A percentile compares a stretch with the other conserved stretches of the same genome.
These are phyloP conservation scores for Clanis bilineata DNA, from an alignment of 2,888 invertebrate species.

Conservation along the genomic window DNA sequence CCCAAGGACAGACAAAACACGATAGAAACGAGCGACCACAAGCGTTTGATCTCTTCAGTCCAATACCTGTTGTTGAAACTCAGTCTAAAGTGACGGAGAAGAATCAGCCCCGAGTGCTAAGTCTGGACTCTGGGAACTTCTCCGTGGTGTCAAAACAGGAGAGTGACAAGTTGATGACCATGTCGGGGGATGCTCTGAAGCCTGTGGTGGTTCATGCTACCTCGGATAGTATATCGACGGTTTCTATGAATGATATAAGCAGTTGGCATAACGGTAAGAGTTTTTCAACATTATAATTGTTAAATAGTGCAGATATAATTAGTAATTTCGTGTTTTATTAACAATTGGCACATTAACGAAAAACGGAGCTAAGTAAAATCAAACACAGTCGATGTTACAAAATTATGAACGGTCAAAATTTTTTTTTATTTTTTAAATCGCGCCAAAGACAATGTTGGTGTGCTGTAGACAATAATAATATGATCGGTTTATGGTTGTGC, in stretches of 20 bases:
- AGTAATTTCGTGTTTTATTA: no score
- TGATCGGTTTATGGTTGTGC: no score
- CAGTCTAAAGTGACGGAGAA: slow-evolving; percentile 61
- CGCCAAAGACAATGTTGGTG: no score
- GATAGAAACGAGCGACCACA: slow-evolving; percentile 57
- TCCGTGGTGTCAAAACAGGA: slow-evolving; percentile 68
- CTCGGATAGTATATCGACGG: slow-evolving; percentile 73
- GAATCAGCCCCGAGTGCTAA: slow-evolving; percentile 62
- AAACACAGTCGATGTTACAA: no score
- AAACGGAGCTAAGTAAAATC: no score
- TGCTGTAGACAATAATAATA: no score
- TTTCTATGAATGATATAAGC: slow-evolving; percentile 84
- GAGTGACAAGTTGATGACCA: slow-evolving; percentile 54
- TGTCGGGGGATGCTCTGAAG: slow-evolving; percentile 64
- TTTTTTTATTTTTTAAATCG: no score
- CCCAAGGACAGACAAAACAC: slow-evolving; percentile 34
- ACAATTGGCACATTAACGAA: no score
- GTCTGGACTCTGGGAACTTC: slow-evolving; percentile 70
- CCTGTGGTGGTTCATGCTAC: slow-evolving; percentile 62
- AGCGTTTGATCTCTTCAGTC: slow-evolving; percentile 79
- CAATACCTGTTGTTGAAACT: slow-evolving; percentile 73
- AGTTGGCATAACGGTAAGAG: slow-evolving; percentile 84
- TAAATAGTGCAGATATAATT: no score
- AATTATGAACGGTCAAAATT: no score
- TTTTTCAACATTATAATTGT: no score